Base-by-base conservation (phyloP, 2,113 vertebrate species). In the Edolisoma coerulescens region DNA sequence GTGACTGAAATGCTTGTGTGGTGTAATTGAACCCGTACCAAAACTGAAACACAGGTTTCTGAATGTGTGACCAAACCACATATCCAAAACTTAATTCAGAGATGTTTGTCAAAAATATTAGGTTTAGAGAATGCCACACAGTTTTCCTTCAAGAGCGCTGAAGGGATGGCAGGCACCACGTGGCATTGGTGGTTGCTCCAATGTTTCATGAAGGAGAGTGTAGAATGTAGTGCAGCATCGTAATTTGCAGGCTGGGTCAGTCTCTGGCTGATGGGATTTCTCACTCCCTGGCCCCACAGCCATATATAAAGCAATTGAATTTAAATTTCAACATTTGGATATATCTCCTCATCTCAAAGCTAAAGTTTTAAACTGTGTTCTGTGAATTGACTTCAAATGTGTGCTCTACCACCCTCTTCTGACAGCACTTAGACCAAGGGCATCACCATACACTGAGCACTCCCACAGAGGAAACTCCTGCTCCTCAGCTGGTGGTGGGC, bases 391-490 rank as follows among this genome's bases (percentile, higher is more conserved):
- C 90, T 84, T 78, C 50, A 56, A 52, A 52, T 7, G 39, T 35
- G 11, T 33, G 4, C 45, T 24, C 32, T 37, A 4, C 21, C 42
- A 70, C 37, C n/a, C n/a, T n/a, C n/a, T n/a, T n/a, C 67, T 4
- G 1, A 16, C 45, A 56, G 22, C 2, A 4, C 16, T 41, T 20
- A 83, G 56, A 49, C 26, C n/a, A 45, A n/a, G 33, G 15, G 23
- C 47, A 50, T 7, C 57, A 6, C 28, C 3, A 1, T 12, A 47
- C 7, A 10, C 9, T 0, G 1, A 60, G 69, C 30, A 4, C 10
- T 77, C 39, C 59, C 3, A 4, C 27, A 52, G 32, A 73, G 26
- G 16, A 73, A 77, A 18, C 6, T 74, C 41, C 85, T 60, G 52
- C 28, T n/a, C 81, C 21, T 16, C 50, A 39, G 50, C 33, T 35